Conservation (phyloP, 2,888 invertebrate genomes). For the Nomada ruficornis region DNA sequence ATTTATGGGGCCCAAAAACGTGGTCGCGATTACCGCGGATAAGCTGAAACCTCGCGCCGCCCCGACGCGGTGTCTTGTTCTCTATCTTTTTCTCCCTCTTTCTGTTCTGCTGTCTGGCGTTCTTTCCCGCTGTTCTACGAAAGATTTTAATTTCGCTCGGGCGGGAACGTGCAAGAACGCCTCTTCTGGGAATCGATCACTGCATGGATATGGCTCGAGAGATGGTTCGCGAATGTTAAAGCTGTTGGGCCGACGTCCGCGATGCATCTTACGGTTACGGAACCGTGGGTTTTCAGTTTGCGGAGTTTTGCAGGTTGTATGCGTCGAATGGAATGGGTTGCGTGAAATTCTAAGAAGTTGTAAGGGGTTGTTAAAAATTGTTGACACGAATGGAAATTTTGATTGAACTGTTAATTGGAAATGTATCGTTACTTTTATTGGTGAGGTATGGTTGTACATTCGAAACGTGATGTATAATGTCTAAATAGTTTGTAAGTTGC, state of each 20-base stretch:
- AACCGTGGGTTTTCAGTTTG: not conserved
- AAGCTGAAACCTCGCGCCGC: slow-evolving; percentile 52
- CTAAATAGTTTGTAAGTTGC: too few relatives aligned
- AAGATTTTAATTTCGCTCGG: slow-evolving; percentile 12
- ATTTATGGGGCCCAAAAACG: slow-evolving; percentile 74
- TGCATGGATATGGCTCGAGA: not conserved
- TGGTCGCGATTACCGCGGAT: slow-evolving; percentile 71
- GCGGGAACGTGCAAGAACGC: not conserved
- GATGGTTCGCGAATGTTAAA: too few relatives aligned
- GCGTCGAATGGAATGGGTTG: not conserved
- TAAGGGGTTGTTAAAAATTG: not conserved
- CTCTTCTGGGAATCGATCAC: slow-evolving; percentile 4
- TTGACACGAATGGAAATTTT: not conserved
- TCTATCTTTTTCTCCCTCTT: slow-evolving; percentile 2
- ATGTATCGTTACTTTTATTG: too few relatives aligned
- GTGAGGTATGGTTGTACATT: too few relatives aligned
- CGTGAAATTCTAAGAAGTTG: not conserved
- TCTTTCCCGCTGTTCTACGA: slow-evolving; percentile 6
- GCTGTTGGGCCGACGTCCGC: not conserved
- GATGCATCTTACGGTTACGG: not conserved
- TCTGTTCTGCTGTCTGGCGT: slow-evolving; percentile 5
- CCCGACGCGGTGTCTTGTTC: not conserved
- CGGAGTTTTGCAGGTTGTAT: not conserved
- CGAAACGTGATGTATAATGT: too few relatives aligned
- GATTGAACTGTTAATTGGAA: too few relatives aligned